Evolutionary conservation across 2,797 vertebrate species (phyloP), one percentile per base, ranked within the genome.

Genomic region (Gobio occitaniae): DNA sequence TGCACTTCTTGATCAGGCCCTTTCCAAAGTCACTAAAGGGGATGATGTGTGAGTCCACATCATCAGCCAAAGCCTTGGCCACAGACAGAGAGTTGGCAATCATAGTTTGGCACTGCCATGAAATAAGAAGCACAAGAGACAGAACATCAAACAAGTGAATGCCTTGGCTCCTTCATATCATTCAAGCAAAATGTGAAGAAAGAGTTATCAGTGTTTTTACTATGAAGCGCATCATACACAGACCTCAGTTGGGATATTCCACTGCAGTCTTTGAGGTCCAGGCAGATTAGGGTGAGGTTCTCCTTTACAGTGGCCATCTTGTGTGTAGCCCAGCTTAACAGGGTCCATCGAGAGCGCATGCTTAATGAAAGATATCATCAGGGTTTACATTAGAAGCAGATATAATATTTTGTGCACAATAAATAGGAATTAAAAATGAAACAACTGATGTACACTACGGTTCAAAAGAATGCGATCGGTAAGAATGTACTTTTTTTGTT

Each of bases 1-100:
- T 95, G 84, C 96, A 96, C 89, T 97, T 97, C 94, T 99, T 99
- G 90, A 99, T 98, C 86, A 96, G 88, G 1, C 97, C 97, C 91
- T 99, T 99, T 2, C 98, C 98, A 86, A 99, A 99, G 41, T 91
- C 4, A 7, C 89, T 87, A 76, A 99, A 99, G 10, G 91, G 95
- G 90, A 99, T 96, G 47, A 97, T 97, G 86, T 90, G 91, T 41
- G 96, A 96, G 86, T 99, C 98, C 88, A 99, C 97, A n/a, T 99
- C 97, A 16, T 95, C 93, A 9, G 97, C 97, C 81, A 99, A 94
- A 17, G 91, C 88, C 65, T 16, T 86, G 0, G 98, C 98, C 12
- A 95, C 89, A 21, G 89, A 93, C 91, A 99, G 92, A 70, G 97
- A 97, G n/a, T 87, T 93, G 90, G 96, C 92, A 11, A 99, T 98